Evolutionary conservation across 2,113 vertebrate species (phyloP), one percentile per base, ranked within the genome.

Genomic region (Pycnonotus jocosus): DNA sequence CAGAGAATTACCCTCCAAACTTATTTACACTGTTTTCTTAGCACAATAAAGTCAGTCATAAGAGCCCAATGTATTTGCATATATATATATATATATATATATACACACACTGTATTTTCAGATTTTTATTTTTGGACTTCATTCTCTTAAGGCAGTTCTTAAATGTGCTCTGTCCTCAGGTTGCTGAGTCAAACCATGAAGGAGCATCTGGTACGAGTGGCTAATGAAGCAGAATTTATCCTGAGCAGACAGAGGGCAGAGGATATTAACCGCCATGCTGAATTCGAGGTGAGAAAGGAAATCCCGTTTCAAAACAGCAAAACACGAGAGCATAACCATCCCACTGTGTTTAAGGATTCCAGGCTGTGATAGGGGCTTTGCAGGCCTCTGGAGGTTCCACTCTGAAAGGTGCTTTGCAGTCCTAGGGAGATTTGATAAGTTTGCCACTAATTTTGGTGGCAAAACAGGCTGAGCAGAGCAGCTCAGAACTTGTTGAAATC

Each of bases 161-260:
- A 28, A 61, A 83, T 96, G 28, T 93, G 96, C 10, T 97, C 40
- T 97, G 25, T 94, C 73, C 92, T 27, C 93, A 99, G 99, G 92
- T 98, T 99, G 94, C 97, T 99, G 93, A 99, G 99, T 96, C 99
- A 99, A 97, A 99, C 99, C 62, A 99, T 99, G 99, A 99, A 99
- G 97, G 99, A 99, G 96, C 99, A 99, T 96, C 98, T 99, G 94
- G 99, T 99, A 58, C 98, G 99, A 88, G 99, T 99, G 65, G 99
- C 99, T 68, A 99, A 99, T 70, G 99, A 99, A 98, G 99, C 99
- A 13, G 99, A 99, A 94, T 99, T 99, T 88, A 99, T 99, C 97
- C 97, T 99, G 81, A 99, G 98, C 97, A 98, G 99, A 74, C 99
- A 99, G 97, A 98, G 99, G 92, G 99, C 99, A 24, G 99, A 99